phyloP scores from a whole-genome alignment of 2,797 vertebrate genomes.

The Girardinus metallicus region DNA sequence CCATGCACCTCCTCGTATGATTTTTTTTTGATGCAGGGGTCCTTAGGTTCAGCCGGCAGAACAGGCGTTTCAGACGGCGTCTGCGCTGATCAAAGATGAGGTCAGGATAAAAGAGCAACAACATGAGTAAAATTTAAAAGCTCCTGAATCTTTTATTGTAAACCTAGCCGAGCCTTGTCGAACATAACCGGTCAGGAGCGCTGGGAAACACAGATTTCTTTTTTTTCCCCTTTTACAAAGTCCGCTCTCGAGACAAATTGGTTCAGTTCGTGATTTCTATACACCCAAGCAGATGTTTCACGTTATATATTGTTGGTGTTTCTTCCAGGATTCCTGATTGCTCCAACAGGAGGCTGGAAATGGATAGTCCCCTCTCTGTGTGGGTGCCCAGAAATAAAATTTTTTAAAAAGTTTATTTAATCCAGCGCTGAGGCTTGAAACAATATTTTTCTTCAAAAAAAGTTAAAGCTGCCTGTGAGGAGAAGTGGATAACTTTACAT shows the following conservation, averaged over 20 bases:
- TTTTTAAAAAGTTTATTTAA: slow-evolving; percentile 52
- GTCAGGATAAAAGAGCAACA: slow-evolving; percentile 56
- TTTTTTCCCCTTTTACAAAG: slow-evolving; percentile 1
- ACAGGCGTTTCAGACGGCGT: slow-evolving; percentile 26
- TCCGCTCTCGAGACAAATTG: slow-evolving; percentile 32
- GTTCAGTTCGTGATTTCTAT: slow-evolving; percentile 38
- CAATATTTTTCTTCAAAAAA: slow-evolving; percentile 66
- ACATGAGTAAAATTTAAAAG: slow-evolving; percentile 43
- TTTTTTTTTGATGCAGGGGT: slow-evolving; percentile 38
- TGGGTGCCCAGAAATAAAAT: slow-evolving; percentile 30
- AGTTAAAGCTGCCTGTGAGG: slow-evolving; percentile 54
- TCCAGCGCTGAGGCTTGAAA: slow-evolving; percentile 60
- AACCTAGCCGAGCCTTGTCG: slow-evolving; percentile 24
- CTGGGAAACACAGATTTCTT: slow-evolving; percentile 20
- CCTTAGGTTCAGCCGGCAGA: slow-evolving; percentile 33
- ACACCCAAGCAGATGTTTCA: slow-evolving; percentile 54
- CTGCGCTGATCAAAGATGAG: slow-evolving; percentile 54
- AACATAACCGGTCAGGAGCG: slow-evolving; percentile 33
- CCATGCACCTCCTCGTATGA: neutral
- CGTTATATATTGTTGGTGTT: slow-evolving; percentile 53
- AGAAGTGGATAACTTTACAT: slow-evolving; percentile 55
- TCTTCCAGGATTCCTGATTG: slow-evolving; percentile 54
- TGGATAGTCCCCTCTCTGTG: slow-evolving; percentile 51
- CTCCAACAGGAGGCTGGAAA: slow-evolving; percentile 61
- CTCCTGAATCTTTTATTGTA: slow-evolving; percentile 53